Evolutionary conservation across 2,113 vertebrate species (phyloP).

Genomic region (Chionodraco myersi): DNA sequence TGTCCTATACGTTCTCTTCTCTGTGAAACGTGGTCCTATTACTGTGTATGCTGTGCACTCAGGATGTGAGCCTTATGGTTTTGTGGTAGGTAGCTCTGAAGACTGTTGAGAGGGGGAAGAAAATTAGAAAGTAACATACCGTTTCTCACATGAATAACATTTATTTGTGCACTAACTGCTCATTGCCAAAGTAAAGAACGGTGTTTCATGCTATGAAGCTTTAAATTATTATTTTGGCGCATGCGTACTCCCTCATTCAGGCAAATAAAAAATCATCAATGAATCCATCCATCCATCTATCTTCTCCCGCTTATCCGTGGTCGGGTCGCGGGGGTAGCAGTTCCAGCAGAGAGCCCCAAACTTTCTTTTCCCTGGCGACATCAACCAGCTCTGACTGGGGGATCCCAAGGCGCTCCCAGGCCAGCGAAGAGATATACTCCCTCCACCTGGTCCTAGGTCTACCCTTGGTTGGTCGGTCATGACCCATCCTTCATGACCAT

Average conservation of each 20-base stretch:
- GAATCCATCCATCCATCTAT: neutral
- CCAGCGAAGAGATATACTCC: too few species aligned
- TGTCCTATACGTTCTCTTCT: neutral
- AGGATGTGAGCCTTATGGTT: neutral
- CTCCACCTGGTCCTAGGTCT: too few species aligned
- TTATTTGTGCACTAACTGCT: constrained; percentile 2
- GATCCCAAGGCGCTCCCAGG: too few species aligned
- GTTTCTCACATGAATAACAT: constrained; percentile 14
- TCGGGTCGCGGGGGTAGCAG: too few species aligned
- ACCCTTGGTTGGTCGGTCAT: too few species aligned
- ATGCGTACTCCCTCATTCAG: constrained; percentile 19
- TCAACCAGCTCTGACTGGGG: too few species aligned
- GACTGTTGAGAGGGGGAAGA: neutral
- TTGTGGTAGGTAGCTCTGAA: neutral
- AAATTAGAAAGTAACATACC: neutral
- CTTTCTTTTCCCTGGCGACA: too few species aligned
- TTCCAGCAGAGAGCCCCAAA: too few species aligned
- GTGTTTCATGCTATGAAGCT: constrained; percentile 28
- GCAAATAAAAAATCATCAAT: constrained; percentile 46
- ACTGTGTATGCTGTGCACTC: neutral
- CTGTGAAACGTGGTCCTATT: too few species aligned
- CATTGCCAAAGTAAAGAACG: constrained; percentile 12
- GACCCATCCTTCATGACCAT: too few species aligned
- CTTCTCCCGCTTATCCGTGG: too few species aligned
- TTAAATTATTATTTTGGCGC: constrained; percentile 35